phyloP scores from a whole-genome alignment of 1,140 invertebrate species.

The Ceratosolen solmsi region DNA sequence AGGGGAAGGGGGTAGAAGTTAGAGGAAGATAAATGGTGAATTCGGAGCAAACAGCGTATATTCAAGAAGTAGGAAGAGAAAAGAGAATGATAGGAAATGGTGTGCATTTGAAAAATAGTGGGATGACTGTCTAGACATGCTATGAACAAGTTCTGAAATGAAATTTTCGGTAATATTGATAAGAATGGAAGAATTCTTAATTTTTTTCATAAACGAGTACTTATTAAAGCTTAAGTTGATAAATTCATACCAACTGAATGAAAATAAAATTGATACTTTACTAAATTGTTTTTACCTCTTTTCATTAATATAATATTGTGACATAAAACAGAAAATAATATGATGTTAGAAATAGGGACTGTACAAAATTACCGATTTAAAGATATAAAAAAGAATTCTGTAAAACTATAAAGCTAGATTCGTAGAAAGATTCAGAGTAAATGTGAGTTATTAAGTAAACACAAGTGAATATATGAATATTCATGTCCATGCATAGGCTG shows the following conservation, averaged over 20 bases:
- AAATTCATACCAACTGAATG: no score
- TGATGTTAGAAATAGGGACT: no score
- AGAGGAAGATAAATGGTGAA: conserved; percentile 25
- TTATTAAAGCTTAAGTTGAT: no score
- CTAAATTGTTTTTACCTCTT: no score
- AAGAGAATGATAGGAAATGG: background rate
- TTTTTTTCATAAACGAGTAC: no score
- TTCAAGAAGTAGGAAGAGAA: background rate
- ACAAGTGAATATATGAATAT: background rate
- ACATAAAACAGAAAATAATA: no score
- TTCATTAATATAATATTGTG: no score
- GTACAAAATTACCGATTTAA: no score
- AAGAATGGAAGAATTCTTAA: no score
- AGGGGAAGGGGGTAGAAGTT: background rate
- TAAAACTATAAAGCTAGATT: background rate
- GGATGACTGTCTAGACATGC: background rate
- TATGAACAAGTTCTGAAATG: background rate
- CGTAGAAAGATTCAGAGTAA: background rate
- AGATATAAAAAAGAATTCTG: no score
- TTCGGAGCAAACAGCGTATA: background rate
- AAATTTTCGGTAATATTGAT: background rate
- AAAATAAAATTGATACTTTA: no score
- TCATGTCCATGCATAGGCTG: background rate
- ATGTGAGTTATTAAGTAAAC: background rate
- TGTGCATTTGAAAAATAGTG: background rate